Conservation (phyloP, 2,113 vertebrate genomes). For the Oryzias celebensis region DNA sequence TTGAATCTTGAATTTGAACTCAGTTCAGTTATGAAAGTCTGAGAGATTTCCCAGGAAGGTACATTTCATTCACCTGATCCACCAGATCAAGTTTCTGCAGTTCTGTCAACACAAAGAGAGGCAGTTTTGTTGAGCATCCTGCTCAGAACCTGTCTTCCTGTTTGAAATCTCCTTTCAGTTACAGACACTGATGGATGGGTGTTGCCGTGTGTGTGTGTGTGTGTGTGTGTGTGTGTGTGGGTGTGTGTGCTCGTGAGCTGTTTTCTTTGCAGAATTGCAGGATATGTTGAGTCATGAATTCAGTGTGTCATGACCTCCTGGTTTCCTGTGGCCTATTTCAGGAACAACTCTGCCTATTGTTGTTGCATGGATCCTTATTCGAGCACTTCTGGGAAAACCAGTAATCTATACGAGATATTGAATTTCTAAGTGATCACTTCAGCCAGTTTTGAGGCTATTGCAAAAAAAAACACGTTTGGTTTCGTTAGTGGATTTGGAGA, state of each 20-base stretch:
- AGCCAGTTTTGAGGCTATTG: too few species aligned
- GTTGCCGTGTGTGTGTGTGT: conserved; percentile 6
- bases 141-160: conserved; percentile 13
- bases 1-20: not conserved
- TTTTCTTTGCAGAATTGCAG: conserved; percentile 25
- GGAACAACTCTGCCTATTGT: conserved; percentile 40
- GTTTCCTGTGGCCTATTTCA: conserved; percentile 13
- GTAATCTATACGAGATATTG: too few species aligned
- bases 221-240: conserved; percentile 2
- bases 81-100: conserved; percentile 29
- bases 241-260: conserved; percentile 12
- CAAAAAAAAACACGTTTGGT: too few species aligned
- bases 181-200: conserved; percentile 1
- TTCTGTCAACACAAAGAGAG: conserved; percentile 25
- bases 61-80: conserved; percentile 30
- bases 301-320: conserved; percentile 36
- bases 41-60: not conserved
- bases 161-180: conserved; percentile 34
- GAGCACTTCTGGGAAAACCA: not conserved
- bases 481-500: too few species aligned
- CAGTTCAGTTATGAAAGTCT: conserved; percentile 23
- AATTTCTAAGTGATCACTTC: too few species aligned
- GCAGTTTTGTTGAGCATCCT: conserved; percentile 8
- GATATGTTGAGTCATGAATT: conserved; percentile 37
- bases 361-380: conserved; percentile 12